Base-by-base conservation (phyloP, 2,888 invertebrate species). In the Stomorhina lunata region DNA sequence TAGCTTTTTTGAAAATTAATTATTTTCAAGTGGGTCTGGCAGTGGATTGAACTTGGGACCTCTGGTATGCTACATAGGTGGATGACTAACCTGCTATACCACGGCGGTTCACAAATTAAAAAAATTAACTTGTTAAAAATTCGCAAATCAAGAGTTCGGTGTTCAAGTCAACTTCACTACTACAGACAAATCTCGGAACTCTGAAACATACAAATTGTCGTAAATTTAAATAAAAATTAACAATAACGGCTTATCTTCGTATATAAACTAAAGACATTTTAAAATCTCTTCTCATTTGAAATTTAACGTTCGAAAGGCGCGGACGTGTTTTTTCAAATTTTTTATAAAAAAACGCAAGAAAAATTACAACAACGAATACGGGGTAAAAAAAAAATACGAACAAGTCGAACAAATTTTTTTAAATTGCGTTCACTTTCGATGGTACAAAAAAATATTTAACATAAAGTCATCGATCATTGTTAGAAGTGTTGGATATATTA, bases 271-370 rank as follows among this genome's bases (percentile, higher is more conserved):
- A 89, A 87, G 86, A 83, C 86, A 71, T 80, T 86, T 84, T 85
- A 86, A 88, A 83, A 86, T 86, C 85, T 86, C 86, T 87, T 89
- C 88, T 90, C 90, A 89, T 90, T 89, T 89, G 87, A 87, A 89
- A 87, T 86, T 87, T 86, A 87, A 87, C 85, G 88, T 86, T 85
- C 86, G 86, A 66, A 66, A 76, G 75, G 71, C 79, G 71, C 82
- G 82, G 79, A 79, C 79, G 82, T 76, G 68, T 83, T 83, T 83
- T 80, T 83, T 77, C 75, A 53, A 79, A 78, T n/a, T n/a, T n/a
- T n/a, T n/a, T n/a, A n/a, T n/a, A 61, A 25, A 43, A 0, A 27
- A 37, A 4, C 4, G 4, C 10, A 53, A 63, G 12, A 22, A n/a
- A 32, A 22, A 63, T 48, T 12, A 29, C 37, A n/a, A 59, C 22